phyloP scores from a whole-genome alignment of 2,888 invertebrate genomes.

The Noctua fimbriata region DNA sequence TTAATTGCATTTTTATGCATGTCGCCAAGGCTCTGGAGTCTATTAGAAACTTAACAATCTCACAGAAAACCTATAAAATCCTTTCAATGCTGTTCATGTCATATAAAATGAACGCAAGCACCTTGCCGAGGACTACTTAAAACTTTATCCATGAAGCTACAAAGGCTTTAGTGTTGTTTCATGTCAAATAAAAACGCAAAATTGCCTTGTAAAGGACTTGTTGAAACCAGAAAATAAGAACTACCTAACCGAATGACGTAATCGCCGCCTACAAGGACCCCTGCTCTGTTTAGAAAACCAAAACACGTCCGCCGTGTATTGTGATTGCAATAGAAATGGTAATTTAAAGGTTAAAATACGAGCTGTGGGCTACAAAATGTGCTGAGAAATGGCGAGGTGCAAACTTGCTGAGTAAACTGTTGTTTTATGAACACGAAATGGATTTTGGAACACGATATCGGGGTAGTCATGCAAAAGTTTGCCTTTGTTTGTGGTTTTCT shows the following conservation, averaged over 20 bases:
- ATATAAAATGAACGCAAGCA: slow-evolving; percentile 20
- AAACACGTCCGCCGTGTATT: slow-evolving; percentile 60
- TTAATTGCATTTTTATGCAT: slow-evolving; percentile 1
- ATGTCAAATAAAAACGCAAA: slow-evolving; percentile 19
- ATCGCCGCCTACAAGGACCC: slow-evolving; percentile 51
- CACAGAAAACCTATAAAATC: slow-evolving; percentile 27
- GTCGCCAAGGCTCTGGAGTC: background rate
- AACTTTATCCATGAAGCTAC: slow-evolving; percentile 4
- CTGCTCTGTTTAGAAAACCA: slow-evolving; percentile 46
- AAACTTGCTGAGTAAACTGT: slow-evolving; percentile 46
- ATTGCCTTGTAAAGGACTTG: slow-evolving; percentile 32
- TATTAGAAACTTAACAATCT: slow-evolving; percentile 35
- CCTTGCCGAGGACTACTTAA: slow-evolving; percentile 5
- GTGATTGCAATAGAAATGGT: slow-evolving; percentile 62
- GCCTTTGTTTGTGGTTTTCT: slow-evolving; percentile 28
- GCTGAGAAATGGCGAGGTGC: slow-evolving; percentile 46
- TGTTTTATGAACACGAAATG: slow-evolving; percentile 44
- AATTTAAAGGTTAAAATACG: slow-evolving; percentile 60
- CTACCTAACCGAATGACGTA: slow-evolving; percentile 53
- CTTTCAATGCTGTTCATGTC: slow-evolving; percentile 11
- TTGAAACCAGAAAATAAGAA: slow-evolving; percentile 42
- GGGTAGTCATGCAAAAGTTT: slow-evolving; percentile 29
- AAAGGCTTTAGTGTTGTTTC: slow-evolving; percentile 13
- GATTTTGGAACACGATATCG: slow-evolving; percentile 17
- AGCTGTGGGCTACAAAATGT: slow-evolving; percentile 43